Percentiles rank a stretch among this genome's conserved stretches.
Evolutionary conservation across 2,797 vertebrate genomes (phyloP).

Genomic region (Remorina albescens): DNA sequence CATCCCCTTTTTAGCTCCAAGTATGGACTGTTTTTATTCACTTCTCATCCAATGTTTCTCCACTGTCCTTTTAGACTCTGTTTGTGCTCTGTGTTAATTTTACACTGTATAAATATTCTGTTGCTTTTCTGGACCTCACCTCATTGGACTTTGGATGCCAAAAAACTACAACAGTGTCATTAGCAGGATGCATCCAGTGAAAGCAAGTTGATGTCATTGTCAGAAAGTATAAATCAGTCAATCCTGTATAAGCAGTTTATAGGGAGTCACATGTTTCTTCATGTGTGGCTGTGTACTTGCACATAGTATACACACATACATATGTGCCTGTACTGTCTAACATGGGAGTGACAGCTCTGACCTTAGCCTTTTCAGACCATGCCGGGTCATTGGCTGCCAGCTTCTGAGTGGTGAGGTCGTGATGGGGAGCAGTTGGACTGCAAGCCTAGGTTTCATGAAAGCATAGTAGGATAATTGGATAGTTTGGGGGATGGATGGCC

Average conservation of each 20-base stretch:
- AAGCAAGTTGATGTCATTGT: conserved; percentile 6
- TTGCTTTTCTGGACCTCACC: conserved; percentile 2
- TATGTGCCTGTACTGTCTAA: conserved; percentile 14
- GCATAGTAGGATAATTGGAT: conserved; percentile 36
- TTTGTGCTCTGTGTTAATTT: conserved; percentile 34
- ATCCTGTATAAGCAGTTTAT: conserved; percentile 2
- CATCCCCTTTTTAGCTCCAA: conserved; percentile 63
- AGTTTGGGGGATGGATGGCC: conserved; percentile 35
- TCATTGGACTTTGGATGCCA: conserved; percentile 19
- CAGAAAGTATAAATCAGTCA: conserved; percentile 28
- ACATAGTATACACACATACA: conserved; percentile 3
- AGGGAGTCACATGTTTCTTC: conserved; percentile 15
- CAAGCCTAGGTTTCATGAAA: conserved; percentile 45
- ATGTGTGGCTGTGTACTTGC: neutral
- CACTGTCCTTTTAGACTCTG: conserved; percentile 42
- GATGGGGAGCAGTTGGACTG: conserved; percentile 17
- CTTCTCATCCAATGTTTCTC: conserved; percentile 43
- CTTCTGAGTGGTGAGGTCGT: conserved; percentile 37
- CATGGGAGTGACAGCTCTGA: conserved; percentile 57
- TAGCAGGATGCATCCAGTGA: conserved; percentile 10
- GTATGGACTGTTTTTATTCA: conserved; percentile 61
- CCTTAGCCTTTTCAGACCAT: conserved; percentile 62
- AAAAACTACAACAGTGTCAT: conserved; percentile 15
- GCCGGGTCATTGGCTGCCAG: conserved; percentile 61
- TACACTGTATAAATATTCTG: conserved; percentile 20